Evolutionary conservation across 2,888 invertebrate species (phyloP).

Genomic region (Lepidocyrtinus sp.): DNA sequence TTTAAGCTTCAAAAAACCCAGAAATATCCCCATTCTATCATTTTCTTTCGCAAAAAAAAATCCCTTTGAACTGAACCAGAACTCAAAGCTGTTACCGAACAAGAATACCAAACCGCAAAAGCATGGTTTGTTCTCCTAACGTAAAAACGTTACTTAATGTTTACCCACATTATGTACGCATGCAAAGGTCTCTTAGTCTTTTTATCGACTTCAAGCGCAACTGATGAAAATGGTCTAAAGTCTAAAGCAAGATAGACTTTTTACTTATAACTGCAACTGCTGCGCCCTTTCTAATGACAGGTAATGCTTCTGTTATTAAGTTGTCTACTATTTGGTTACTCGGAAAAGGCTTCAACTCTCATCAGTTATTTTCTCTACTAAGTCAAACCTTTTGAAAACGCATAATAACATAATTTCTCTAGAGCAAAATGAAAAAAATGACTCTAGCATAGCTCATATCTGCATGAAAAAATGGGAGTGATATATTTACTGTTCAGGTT

Average conservation of each 20-base stretch:
- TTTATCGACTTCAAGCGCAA: not conserved
- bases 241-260: not conserved
- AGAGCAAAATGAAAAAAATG: not conserved
- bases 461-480: slow-evolving; percentile 4
- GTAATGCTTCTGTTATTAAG: slow-evolving; percentile 15
- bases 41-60: not conserved
- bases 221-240: not conserved
- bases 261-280: not conserved
- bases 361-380: not conserved
- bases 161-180: not conserved
- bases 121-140: slow-evolving; percentile 28
- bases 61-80: not conserved
- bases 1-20: too few relatives aligned
- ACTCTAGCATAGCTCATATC: too few relatives aligned
- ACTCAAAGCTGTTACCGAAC: not conserved
- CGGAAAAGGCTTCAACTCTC: too few relatives aligned
- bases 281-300: slow-evolving; percentile 8
- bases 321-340: slow-evolving; percentile 2
- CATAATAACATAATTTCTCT: not conserved
- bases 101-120: slow-evolving; percentile 34
- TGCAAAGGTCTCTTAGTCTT: not conserved
- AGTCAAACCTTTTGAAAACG: slow-evolving; percentile 15
- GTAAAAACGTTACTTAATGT: too few relatives aligned
- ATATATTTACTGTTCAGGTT: too few relatives aligned
- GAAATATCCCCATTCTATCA: not conserved